Evolutionary conservation across 1,140 invertebrate species (phyloP).

Genomic region (Ganaspis sp.): DNA sequence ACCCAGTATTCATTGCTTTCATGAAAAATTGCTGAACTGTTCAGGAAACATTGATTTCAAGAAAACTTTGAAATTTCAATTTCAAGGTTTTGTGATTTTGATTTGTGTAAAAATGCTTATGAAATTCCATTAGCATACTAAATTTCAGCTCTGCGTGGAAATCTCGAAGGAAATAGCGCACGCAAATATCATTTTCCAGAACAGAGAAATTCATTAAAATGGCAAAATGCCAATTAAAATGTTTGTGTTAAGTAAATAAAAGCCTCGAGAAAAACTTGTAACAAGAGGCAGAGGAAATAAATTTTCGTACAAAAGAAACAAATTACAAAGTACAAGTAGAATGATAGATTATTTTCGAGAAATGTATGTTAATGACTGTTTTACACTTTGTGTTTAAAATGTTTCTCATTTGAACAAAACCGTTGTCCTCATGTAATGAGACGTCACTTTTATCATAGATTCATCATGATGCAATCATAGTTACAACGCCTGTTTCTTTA

Average conservation of each 20-base stretch:
- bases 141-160: no score
- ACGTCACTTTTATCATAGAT: slow-evolving; percentile 62
- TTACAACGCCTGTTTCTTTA: slow-evolving; percentile 68
- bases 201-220: no score
- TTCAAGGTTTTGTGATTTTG: no score
- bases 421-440: slow-evolving; percentile 54
- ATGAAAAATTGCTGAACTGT: no score
- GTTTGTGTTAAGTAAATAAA: neutral
- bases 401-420: neutral
- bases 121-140: no score
- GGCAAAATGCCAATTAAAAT: no score
- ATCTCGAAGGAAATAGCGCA: no score
- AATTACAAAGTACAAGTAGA: neutral
- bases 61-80: no score
- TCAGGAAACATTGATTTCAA: no score
- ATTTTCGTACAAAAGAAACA: neutral
- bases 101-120: no score
- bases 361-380: neutral
- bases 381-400: neutral
- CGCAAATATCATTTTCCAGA: no score
- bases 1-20: no score
- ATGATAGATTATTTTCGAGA: neutral
- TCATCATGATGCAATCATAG: slow-evolving; percentile 68
- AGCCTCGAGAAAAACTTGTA: neutral
- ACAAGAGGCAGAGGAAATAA: neutral